Conservation (phyloP, 2,888 invertebrate species). For the Minunthozetes semirufus region DNA sequence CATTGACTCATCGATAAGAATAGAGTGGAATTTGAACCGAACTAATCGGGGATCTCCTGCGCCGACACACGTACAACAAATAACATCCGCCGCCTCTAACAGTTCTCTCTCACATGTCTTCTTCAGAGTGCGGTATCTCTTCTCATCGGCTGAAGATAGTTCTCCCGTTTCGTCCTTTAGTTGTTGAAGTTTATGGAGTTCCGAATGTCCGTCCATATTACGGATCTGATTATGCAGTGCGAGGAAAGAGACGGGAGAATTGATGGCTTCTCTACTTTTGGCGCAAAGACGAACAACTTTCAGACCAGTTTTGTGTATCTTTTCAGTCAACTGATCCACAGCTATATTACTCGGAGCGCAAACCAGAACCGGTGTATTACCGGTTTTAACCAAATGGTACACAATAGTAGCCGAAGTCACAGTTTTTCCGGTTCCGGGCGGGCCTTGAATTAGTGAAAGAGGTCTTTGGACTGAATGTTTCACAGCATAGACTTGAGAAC, state of each 20-base stretch:
- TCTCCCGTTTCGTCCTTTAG: slow-evolving; percentile 98
- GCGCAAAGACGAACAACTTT: slow-evolving; percentile 73
- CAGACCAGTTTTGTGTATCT: slow-evolving; percentile 92
- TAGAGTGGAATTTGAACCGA: slow-evolving; percentile 87
- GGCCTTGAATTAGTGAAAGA: slow-evolving; percentile 88
- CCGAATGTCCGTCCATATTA: slow-evolving; percentile 84
- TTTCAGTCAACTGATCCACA: slow-evolving; percentile 97
- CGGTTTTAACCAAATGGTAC: slow-evolving; percentile 91
- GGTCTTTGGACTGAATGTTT: slow-evolving; percentile 96
- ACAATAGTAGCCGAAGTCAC: slow-evolving; percentile 99
- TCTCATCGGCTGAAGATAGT: slow-evolving; percentile 87
- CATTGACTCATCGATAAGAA: slow-evolving; percentile 94
- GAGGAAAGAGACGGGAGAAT: slow-evolving; percentile 91
- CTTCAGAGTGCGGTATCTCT: slow-evolving; percentile 80
- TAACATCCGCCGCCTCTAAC: slow-evolving; percentile 91
- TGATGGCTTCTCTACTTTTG: slow-evolving; percentile 95
- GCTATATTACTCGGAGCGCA: slow-evolving; percentile 99
- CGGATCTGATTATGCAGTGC: slow-evolving; percentile 95
- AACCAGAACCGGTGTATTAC: slow-evolving; percentile 81
- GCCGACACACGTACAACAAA: slow-evolving; percentile 97
- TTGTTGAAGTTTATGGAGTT: slow-evolving; percentile 88
- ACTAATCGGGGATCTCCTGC: slow-evolving; percentile 93
- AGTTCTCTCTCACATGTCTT: slow-evolving; percentile 83
- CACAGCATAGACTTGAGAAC: slow-evolving; percentile 96
- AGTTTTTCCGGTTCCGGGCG: slow-evolving; percentile 96